These are phyloP conservation scores for Bombus superbus DNA, from an alignment of 1,140 invertebrate species.

Conservation along the genomic window DNA sequence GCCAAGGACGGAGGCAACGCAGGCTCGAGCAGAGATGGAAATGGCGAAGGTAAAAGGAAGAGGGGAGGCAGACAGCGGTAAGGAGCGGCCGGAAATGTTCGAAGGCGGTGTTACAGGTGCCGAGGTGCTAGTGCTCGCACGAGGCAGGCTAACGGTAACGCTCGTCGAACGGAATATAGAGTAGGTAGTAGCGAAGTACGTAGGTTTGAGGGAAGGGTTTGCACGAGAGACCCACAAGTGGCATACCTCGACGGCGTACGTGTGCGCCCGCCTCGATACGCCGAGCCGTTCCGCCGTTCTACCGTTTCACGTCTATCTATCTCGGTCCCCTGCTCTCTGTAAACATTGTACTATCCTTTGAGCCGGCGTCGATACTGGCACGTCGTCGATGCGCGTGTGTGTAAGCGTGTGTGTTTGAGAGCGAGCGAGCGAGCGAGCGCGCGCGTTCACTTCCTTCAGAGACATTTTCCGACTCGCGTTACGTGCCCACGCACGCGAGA, in stretches of 20 bases:
- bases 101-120: constrained; percentile 62
- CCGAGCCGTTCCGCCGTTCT: neutral
- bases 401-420: neutral
- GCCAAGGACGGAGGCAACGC: neutral
- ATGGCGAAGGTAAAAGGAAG: constrained; percentile 12
- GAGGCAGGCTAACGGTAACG: constrained; percentile 60
- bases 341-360: constrained; percentile 55
- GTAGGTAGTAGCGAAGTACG: constrained; percentile 55
- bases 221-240: constrained; percentile 70
- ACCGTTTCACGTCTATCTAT: neutral
- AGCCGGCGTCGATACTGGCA: constrained; percentile 28
- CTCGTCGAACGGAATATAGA: constrained; percentile 72
- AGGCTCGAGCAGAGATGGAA: constrained; percentile 15
- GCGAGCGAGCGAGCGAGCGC: neutral
- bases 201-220: constrained; percentile 56
- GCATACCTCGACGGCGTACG: constrained; percentile 50
- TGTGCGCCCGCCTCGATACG: constrained; percentile 44
- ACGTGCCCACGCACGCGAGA: neutral
- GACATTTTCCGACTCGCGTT: neutral
- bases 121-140: constrained; percentile 59
- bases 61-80: neutral
- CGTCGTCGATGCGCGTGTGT: neutral
- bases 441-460: neutral
- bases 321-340: constrained; percentile 29
- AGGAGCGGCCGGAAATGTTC: constrained; percentile 25